Conservation (phyloP, 1,140 invertebrate genomes). For the Drosophila ercepeae region DNA sequence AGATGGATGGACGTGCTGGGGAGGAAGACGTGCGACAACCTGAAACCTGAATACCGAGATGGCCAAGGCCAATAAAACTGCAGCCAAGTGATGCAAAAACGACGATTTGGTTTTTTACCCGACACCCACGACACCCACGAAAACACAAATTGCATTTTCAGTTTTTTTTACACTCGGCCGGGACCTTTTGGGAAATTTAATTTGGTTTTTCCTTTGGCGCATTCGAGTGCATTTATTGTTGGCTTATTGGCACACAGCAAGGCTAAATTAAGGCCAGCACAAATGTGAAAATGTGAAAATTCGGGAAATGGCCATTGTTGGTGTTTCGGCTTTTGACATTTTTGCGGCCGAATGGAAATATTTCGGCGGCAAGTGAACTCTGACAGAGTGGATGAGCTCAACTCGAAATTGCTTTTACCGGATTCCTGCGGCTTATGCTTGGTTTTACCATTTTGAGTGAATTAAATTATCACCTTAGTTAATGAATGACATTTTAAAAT, state of each 20-base stretch:
- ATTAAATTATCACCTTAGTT: constrained; percentile 17
- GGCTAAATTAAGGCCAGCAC: constrained; percentile 57
- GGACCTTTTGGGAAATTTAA: constrained; percentile 55
- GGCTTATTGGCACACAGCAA: constrained; percentile 67
- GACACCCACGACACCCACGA: constrained; percentile 4
- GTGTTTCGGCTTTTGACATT: constrained; percentile 64
- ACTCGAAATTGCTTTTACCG: constrained; percentile 48
- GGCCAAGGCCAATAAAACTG: constrained; percentile 66
- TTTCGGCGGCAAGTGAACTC: constrained; percentile 18
- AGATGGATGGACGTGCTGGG: background rate
- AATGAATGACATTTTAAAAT: background rate
- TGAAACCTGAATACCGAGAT: constrained; percentile 45
- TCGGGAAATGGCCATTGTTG: constrained; percentile 47
- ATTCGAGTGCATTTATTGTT: constrained; percentile 61
- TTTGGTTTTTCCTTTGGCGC: constrained; percentile 49
- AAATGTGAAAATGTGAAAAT: constrained; percentile 70
- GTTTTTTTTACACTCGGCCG: constrained; percentile 49
- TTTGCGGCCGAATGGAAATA: constrained; percentile 42
- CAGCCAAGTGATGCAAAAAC: constrained; percentile 52
- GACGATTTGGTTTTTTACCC: constrained; percentile 51
- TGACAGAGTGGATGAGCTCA: constrained; percentile 27
- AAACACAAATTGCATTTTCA: constrained; percentile 72
- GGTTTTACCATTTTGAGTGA: constrained; percentile 1
- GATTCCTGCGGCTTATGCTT: constrained; percentile 29
- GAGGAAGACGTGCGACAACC: constrained; percentile 44